Evolutionary conservation across 64 coral and sea anemone species (phyloP).

Genomic region (Stichodactyla helianthus): DNA sequence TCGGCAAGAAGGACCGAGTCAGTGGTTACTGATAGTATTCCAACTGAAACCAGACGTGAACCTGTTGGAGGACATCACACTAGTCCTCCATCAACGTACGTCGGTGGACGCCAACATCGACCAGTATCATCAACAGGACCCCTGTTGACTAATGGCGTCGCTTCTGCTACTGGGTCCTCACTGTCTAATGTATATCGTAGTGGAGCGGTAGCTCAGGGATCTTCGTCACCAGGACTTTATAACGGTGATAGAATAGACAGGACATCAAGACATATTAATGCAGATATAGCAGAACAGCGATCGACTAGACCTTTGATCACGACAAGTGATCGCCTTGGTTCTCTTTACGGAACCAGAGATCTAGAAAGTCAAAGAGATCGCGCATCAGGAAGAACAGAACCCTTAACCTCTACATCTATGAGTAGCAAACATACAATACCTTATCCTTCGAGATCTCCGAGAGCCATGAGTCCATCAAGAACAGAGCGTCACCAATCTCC

Average conservation of each 20-base stretch:
- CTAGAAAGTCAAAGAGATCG: constrained; percentile 2
- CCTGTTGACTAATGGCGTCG: neutral
- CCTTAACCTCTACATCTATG: neutral
- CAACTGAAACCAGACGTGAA: neutral
- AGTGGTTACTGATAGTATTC: neutral
- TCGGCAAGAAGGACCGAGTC: neutral
- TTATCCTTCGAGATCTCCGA: neutral
- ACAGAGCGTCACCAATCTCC: constrained; percentile 14
- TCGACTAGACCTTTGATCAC: neutral
- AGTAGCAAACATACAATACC: neutral
- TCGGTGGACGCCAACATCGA: neutral
- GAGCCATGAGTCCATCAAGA: constrained; percentile 14
- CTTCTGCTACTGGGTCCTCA: neutral
- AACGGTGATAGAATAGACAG: neutral
- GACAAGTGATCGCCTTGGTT: constrained; percentile 3
- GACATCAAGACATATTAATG: neutral
- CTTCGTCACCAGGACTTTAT: neutral
- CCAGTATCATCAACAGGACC: neutral
- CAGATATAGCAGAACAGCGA: neutral
- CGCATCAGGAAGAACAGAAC: neutral
- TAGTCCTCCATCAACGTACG: neutral
- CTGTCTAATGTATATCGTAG: neutral
- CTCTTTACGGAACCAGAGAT: neutral
- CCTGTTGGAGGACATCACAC: neutral
- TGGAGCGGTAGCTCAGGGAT: neutral